phyloP scores from a whole-genome alignment of 2,888 invertebrate genomes.

The Tolmerus cingulatus region DNA sequence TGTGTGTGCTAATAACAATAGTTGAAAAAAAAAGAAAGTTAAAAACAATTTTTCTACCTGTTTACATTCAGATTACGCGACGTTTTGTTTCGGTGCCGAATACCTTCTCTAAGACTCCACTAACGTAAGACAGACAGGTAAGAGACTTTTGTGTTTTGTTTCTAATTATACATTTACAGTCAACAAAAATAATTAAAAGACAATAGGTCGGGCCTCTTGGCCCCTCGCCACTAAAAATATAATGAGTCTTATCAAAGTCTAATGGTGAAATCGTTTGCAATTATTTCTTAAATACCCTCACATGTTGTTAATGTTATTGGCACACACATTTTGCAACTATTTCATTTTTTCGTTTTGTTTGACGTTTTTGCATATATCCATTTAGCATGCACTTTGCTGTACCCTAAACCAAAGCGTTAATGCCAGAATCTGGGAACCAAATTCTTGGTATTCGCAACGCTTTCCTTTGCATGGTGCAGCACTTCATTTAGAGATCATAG shows the following conservation, averaged over 20 bases:
- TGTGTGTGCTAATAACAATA: slow-evolving; percentile 63
- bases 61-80: slow-evolving; percentile 64
- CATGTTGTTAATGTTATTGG: slow-evolving; percentile 52
- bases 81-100: slow-evolving; percentile 65
- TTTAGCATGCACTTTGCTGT: background rate
- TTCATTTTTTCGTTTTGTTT: slow-evolving; percentile 24
- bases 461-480: background rate
- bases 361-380: background rate
- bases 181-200: background rate
- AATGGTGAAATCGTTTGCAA: slow-evolving; percentile 32
- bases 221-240: background rate
- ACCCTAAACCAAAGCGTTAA: background rate
- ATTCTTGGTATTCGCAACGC: background rate
- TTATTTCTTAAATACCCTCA: slow-evolving; percentile 36
- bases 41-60: slow-evolving; percentile 58
- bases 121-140: slow-evolving; percentile 50
- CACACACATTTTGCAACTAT: slow-evolving; percentile 52
- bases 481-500: background rate
- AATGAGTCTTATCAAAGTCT: slow-evolving; percentile 28
- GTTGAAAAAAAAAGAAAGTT: slow-evolving; percentile 43
- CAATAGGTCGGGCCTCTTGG: background rate
- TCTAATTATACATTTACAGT: slow-evolving; percentile 28
- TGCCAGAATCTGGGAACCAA: background rate
- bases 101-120: slow-evolving; percentile 63
- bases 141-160: slow-evolving; percentile 48